These are phyloP conservation scores for Pollenia griseotomentosa DNA, from an alignment of 2,888 invertebrate species.

Conservation along the genomic window DNA sequence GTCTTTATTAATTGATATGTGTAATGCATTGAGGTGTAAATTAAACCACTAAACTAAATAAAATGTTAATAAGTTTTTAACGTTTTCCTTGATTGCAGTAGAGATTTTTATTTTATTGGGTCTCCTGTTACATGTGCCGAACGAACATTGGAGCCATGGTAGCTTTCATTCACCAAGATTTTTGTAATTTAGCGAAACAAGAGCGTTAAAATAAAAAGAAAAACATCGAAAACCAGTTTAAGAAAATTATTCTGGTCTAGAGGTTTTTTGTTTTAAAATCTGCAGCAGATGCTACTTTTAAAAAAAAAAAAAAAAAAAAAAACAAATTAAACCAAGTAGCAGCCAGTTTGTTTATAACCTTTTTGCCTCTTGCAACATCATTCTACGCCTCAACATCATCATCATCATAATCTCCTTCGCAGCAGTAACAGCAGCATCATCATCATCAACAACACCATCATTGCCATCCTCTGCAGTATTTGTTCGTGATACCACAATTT, in stretches of 20 bases:
- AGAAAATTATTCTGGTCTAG: slow-evolving; percentile 52
- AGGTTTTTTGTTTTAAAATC: slow-evolving; percentile 36
- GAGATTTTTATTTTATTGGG: slow-evolving; percentile 42
- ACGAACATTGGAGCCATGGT: background rate
- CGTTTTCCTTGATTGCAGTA: slow-evolving; percentile 28
- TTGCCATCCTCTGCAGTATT: slow-evolving; percentile 49
- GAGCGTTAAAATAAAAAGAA: background rate
- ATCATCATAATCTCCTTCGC: slow-evolving; percentile 42
- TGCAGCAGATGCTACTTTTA: slow-evolving; percentile 51
- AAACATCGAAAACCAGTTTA: slow-evolving; percentile 55
- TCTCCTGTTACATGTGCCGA: slow-evolving; percentile 26
- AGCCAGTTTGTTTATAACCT: slow-evolving; percentile 59
- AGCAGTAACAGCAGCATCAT: slow-evolving; percentile 46
- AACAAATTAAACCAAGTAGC: slow-evolving; percentile 42
- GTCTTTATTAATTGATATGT: slow-evolving; percentile 56
- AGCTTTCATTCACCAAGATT: slow-evolving; percentile 26
- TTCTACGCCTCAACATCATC: slow-evolving; percentile 58
- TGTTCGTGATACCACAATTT: slow-evolving; percentile 69
- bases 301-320: background rate
- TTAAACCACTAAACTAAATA: slow-evolving; percentile 67
- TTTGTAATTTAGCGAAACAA: slow-evolving; percentile 9
- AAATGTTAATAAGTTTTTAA: slow-evolving; percentile 68
- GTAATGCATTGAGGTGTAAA: slow-evolving; percentile 64
- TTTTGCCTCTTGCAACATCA: slow-evolving; percentile 59
- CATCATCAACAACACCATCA: slow-evolving; percentile 33